Evolutionary conservation across 2,113 vertebrate genomes (phyloP).

Genomic region (Carassius gibelio): DNA sequence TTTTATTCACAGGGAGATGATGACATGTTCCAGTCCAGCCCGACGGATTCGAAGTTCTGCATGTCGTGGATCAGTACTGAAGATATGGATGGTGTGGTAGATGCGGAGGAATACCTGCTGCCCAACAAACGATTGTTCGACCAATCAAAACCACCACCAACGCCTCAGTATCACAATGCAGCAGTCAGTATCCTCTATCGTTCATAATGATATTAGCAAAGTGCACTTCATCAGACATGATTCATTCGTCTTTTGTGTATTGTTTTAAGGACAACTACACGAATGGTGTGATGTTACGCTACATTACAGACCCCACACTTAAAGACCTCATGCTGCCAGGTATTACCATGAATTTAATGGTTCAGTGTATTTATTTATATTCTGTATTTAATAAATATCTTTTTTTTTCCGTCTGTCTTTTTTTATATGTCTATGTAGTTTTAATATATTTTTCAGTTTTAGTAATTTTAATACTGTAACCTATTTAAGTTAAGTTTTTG

Average conservation of each 20-base stretch:
- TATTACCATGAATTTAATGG: constrained; percentile 52
- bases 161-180: constrained; percentile 72
- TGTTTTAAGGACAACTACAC: constrained; percentile 72
- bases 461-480: not conserved
- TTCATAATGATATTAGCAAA: not conserved
- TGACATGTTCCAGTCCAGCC: constrained; percentile 83
- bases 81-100: constrained; percentile 83
- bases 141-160: constrained; percentile 73
- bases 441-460: not conserved
- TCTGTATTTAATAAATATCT: too few species aligned
- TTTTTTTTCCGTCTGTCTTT: not conserved
- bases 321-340: constrained; percentile 77
- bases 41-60: constrained; percentile 85
- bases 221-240: not conserved
- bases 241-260: not conserved
- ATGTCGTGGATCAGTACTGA: constrained; percentile 86
- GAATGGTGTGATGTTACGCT: constrained; percentile 83
- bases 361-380: too few species aligned
- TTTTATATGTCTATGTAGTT: not conserved
- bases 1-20: constrained; percentile 77
- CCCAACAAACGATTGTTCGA: constrained; percentile 84
- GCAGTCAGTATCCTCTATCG: constrained; percentile 70
- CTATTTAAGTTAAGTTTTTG: too few species aligned
- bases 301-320: constrained; percentile 88
- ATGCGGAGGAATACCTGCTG: constrained; percentile 88